Base-by-base conservation (phyloP, 2,888 invertebrate species). In the Pandemis cinnamomeana region DNA sequence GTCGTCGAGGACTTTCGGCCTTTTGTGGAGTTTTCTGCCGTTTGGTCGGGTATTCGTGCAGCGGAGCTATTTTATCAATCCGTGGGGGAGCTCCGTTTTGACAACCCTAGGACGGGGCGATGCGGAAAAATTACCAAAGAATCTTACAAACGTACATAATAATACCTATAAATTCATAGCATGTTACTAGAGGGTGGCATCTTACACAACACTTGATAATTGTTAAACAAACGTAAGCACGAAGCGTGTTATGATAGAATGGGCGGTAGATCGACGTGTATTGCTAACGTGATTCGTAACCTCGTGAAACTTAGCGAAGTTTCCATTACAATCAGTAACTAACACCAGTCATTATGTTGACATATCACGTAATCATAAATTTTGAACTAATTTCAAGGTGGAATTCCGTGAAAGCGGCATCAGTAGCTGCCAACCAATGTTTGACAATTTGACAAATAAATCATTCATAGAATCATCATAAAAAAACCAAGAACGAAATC, bases 21-120 rank as follows among this genome's bases (percentile, higher is more conserved):
- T 92, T 93, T 93, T 93, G 90, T 93, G 87, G 86, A 85, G 89
- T 88, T 90, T 91, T 88, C 91, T 91, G 91, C 90, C 92, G 92
- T 89, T 93, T 92, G 87, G 89, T 89, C 83, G 87, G 86, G 86
- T 86, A 87, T 87, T 83, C 84, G 84, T 79, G 83, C 81, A 82
- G 81, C 82, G 82, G 81, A 87, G 92, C 93, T 91, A 93, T 92
- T 93, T 93, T 93, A 89, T 90, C 92, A 91, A 91, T 90, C 88
- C 89, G 87, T 83, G 86, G 89, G 91, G 91, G 87, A 82, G 75
- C 76, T 83, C 82, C 88, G 87, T 89, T 91, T 90, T 89, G 91
- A 90, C 89, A 90, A 87, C 87, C 88, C 90, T 87, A 76, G 71
- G 75, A 71, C 69, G 72, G 75, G 76, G 74, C 79, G 77, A 78